Evolutionary conservation across 2,888 invertebrate species (phyloP).

Genomic region (Chesias legatella): DNA sequence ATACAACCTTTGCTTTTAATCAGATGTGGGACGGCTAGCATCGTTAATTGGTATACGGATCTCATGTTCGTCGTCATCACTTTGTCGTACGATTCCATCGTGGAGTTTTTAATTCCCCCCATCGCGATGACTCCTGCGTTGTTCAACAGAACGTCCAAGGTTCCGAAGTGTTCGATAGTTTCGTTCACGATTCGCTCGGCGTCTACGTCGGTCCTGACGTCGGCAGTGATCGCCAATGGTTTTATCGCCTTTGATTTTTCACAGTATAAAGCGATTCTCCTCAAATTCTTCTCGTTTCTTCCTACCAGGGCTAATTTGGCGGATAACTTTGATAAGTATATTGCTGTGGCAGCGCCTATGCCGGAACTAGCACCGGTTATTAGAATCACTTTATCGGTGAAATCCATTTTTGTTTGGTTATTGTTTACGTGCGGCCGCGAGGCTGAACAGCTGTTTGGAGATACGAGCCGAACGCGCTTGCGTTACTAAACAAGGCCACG

Average conservation of each 20-base stretch:
- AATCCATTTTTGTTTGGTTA: conserved; percentile 66
- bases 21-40: conserved; percentile 91
- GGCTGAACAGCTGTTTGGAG: conserved; percentile 32
- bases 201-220: conserved; percentile 85
- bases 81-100: conserved; percentile 90
- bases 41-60: conserved; percentile 88
- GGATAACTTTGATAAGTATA: conserved; percentile 83
- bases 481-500: no score
- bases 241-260: conserved; percentile 79
- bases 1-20: conserved; percentile 89
- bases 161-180: conserved; percentile 85
- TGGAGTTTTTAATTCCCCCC: conserved; percentile 90
- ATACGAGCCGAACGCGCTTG: conserved; percentile 23
- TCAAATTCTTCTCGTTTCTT: conserved; percentile 58
- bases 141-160: conserved; percentile 89
- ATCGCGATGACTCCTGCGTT: conserved; percentile 90
- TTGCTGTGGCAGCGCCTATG: conserved; percentile 86
- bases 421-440: conserved; percentile 22
- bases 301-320: conserved; percentile 83
- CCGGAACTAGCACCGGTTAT: conserved; percentile 88
- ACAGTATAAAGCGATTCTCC: conserved; percentile 62
- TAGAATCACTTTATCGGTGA: conserved; percentile 81
- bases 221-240: conserved; percentile 81
- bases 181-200: conserved; percentile 83
- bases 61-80: conserved; percentile 93